Evolutionary conservation across 2,888 invertebrate species (phyloP).

Genomic region (Dasysyrphus albostriatus): DNA sequence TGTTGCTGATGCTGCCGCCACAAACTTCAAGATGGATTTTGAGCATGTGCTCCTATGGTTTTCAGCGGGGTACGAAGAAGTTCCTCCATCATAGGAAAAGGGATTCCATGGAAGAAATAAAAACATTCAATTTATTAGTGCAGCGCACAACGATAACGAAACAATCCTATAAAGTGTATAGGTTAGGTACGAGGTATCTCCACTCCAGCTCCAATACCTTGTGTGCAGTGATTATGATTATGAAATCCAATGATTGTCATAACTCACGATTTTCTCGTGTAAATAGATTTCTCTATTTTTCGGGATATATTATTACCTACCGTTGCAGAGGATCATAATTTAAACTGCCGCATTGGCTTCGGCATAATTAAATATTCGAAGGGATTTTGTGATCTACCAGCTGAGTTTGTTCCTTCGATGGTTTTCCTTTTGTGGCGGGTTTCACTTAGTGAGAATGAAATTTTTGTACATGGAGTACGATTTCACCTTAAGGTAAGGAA

Average conservation of each 20-base stretch:
- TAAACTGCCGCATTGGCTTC: slow-evolving; percentile 28
- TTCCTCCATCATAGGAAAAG: slow-evolving; percentile 62
- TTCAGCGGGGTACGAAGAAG: slow-evolving; percentile 24
- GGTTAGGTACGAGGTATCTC: neutral
- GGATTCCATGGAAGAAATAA: slow-evolving; percentile 70
- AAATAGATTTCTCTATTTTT: slow-evolving; percentile 58
- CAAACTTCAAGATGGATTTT: slow-evolving; percentile 53
- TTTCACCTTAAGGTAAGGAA: slow-evolving; percentile 37
- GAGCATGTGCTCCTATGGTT: slow-evolving; percentile 56
- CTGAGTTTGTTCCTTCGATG: slow-evolving; percentile 8
- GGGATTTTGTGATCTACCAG: slow-evolving; percentile 51
- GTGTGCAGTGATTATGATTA: slow-evolving; percentile 71
- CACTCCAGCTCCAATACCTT: slow-evolving; percentile 32
- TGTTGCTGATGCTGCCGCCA: neutral
- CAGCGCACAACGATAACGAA: slow-evolving; percentile 7
- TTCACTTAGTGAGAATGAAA: neutral
- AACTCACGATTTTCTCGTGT: slow-evolving; percentile 74
- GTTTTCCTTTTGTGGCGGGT: slow-evolving; percentile 16
- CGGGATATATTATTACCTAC: slow-evolving; percentile 17
- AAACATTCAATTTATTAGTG: slow-evolving; percentile 71
- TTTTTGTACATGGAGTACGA: slow-evolving; percentile 4
- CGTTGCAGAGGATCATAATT: slow-evolving; percentile 56
- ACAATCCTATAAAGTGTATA: too few species aligned
- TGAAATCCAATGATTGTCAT: slow-evolving; percentile 75
- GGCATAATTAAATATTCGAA: slow-evolving; percentile 70